Base-by-base conservation (phyloP, 2,797 vertebrate genomes). In the Danio jaintianensis region DNA sequence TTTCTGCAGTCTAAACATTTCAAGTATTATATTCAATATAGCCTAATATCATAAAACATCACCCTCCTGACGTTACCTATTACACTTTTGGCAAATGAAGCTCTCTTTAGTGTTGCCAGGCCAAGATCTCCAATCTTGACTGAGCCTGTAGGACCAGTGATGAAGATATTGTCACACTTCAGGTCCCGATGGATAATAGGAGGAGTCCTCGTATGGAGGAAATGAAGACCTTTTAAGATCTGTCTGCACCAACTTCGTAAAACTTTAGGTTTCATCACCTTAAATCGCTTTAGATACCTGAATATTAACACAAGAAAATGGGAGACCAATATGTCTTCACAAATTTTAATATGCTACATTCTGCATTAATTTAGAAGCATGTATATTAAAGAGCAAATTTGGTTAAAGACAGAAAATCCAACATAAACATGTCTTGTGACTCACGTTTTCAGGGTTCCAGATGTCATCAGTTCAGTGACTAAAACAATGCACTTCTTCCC, bases 111-210 rank as follows among this genome's bases (percentile, higher is more conserved):
- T 5, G 98, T 99, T 56, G 98, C 98, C 84, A 99, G 89, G 76
- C 98, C 98, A 86, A 99, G 93, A 86, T 99, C 98, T 52, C 98
- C 98, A 3, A 99, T 99, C 91, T 99, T 99, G 82, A 99, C 98
- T 1, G 98, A 99, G 84, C 98, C 98, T 0, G 98, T 99, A 67
- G 98, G 98, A 76, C 98, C 98, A 1, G 98, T 99, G 91, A 99
- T 99, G 91, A 99, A 99, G 93, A 99, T 99, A 92, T 99, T 99
- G 93, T 99, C 98, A 70, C 98, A 99, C 92, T 99, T 99, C 61
- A 99, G 95, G 90, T 99, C 98, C 83, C 98, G 93, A 93, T 99
- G 98, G 92, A 99, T 99, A 90, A 99, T 99, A 50, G 98, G 98
- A 53, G 98, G 98, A 1, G 96, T 95, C 88, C 98, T 93, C 0